Percentiles rank a stretch among this genome's conserved stretches.
These are phyloP conservation scores for Monopis laevigella DNA, from an alignment of 2,888 invertebrate genomes.

Conservation along the genomic window DNA sequence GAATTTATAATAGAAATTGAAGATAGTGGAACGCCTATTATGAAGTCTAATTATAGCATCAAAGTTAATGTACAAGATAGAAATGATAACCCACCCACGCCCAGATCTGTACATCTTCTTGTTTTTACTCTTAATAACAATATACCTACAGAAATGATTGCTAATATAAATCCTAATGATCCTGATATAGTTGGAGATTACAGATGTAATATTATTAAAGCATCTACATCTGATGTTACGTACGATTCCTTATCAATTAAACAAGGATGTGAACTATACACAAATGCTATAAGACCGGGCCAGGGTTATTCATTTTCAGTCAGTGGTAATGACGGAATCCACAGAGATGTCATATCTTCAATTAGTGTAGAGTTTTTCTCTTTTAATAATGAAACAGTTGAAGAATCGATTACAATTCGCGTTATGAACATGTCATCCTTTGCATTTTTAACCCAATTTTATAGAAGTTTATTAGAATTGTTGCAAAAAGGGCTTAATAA, in stretches of 20 bases:
- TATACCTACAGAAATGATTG: slow-evolving; percentile 84
- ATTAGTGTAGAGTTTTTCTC: slow-evolving; percentile 83
- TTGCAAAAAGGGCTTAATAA: slow-evolving; percentile 73
- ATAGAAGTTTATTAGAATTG: slow-evolving; percentile 76
- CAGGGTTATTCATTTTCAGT: slow-evolving; percentile 82
- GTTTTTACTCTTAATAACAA: slow-evolving; percentile 81
- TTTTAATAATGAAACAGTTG: slow-evolving; percentile 83
- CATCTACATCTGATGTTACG: slow-evolving; percentile 68
- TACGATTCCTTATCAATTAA: slow-evolving; percentile 74
- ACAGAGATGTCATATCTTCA: slow-evolving; percentile 86
- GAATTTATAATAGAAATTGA: slow-evolving; percentile 84
- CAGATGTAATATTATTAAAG: slow-evolving; percentile 81
- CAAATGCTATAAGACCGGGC: slow-evolving; percentile 75
- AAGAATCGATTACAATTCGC: slow-evolving; percentile 82
- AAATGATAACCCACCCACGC: slow-evolving; percentile 90
- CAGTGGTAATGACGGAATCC: slow-evolving; percentile 89
- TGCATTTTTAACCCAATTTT: slow-evolving; percentile 80
- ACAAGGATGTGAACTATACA: slow-evolving; percentile 81
- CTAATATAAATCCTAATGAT: slow-evolving; percentile 92
- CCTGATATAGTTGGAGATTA: slow-evolving; percentile 91
- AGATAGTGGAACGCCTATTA: slow-evolving; percentile 86
- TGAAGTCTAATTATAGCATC: slow-evolving; percentile 83
- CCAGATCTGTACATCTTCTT: slow-evolving; percentile 82
- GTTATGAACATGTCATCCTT: slow-evolving; percentile 78
- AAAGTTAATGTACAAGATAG: slow-evolving; percentile 82